Base-by-base conservation (phyloP, 2,888 invertebrate species). In the Augochlorella aurata region DNA sequence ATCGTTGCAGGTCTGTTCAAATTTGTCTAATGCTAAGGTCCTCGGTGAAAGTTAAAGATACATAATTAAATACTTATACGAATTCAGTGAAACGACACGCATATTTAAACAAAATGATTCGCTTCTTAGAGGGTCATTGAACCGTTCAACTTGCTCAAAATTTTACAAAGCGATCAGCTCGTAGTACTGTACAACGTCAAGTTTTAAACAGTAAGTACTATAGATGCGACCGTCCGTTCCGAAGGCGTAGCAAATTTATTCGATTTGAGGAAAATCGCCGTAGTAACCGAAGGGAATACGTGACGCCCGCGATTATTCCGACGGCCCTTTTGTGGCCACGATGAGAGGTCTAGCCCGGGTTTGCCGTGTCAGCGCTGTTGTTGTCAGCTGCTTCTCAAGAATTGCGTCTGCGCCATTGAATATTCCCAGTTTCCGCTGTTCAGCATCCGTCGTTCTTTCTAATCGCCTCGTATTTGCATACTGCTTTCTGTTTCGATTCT, bases 361-460 rank as follows among this genome's bases (percentile, higher is more conserved):
- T 63, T 63, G 63, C 63, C 38, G 38, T 29, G 63, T 63, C 38
- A 63, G 63, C 63, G 18, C 85, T 85, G 87, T 85, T 84, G 86
- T 85, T 87, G 54, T 54, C 71, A 71, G 44, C 54, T 38, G 54
- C 44, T 54, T 84, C 86, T 63, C 63, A 63, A 63, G 63, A 63
- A 38, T 63, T 38, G 63, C 63, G 10, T 63, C 63, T 38, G 63
- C 63, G 63, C 29, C 38, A 63, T 63, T 63, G 63, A 63, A 63
- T 38, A 63, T 63, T 29, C 63, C 9, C 18, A 38, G 63, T 63
- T 16, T 63, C 4, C 63, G 18, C 9, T 38, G 10, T 38, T 18
- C 63, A 63, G 63, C 63, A 9, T 63, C 38, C 38, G 18, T 18
- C 10, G 38, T 18, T 18, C 38, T 29, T 38, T 63, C 63, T 63